Evolutionary conservation across 2,888 invertebrate genomes (phyloP).

Genomic region (Gasteruption jaculator): DNA sequence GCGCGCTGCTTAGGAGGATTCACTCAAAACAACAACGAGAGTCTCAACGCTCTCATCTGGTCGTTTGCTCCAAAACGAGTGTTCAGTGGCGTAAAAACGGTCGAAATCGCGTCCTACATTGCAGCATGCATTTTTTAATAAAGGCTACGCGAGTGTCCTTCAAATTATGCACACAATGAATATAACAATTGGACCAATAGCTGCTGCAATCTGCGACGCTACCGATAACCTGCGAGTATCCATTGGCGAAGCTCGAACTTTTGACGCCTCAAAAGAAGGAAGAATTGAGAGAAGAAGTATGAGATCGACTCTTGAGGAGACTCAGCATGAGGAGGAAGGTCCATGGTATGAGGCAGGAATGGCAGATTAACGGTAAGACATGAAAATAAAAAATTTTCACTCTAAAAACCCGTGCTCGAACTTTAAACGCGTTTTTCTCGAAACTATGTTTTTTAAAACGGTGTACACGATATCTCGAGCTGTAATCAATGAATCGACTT

Average conservation of each 20-base stretch:
- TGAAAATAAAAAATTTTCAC: constrained; percentile 3
- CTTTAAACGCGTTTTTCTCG: constrained; percentile 16
- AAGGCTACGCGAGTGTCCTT: constrained; percentile 14
- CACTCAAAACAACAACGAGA: constrained; percentile 17
- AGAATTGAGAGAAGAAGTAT: constrained; percentile 9
- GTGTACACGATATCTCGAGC: constrained; percentile 3
- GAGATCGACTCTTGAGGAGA: constrained; percentile 10
- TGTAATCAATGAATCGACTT: constrained; percentile 1
- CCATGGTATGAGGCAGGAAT: constrained; percentile 13
- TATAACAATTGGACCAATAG: constrained; percentile 12
- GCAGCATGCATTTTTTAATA: constrained; percentile 15
- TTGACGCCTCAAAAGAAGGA: constrained; percentile 16
- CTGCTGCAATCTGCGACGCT: constrained; percentile 9
- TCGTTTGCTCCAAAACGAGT: constrained; percentile 11
- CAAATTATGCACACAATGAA: constrained; percentile 12
- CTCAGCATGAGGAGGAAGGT: constrained; percentile 10
- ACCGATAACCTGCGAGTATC: constrained; percentile 13
- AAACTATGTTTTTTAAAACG: constrained; percentile 10
- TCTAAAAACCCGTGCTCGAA: background rate
- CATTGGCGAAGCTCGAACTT: constrained; percentile 9
- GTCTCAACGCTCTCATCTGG: constrained; percentile 15
- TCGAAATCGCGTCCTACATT: constrained; percentile 14
- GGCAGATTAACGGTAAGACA: constrained; percentile 16
- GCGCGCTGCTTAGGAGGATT: constrained; percentile 12
- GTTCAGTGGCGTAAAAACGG: constrained; percentile 13